phyloP scores from a whole-genome alignment of 1,140 invertebrate species.

The Luehdorfia chinensis region DNA sequence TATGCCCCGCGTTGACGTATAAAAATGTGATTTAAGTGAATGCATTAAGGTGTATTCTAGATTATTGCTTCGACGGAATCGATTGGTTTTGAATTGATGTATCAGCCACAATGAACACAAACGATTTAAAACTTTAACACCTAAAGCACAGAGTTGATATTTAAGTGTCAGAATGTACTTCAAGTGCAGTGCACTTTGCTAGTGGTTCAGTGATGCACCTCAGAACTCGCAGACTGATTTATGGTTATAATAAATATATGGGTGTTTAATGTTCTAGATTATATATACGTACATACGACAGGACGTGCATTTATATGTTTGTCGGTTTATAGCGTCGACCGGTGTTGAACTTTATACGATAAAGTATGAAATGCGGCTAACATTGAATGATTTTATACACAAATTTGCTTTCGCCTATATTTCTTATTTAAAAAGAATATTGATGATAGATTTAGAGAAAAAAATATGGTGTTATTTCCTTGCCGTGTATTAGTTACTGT shows the following conservation, averaged over 20 bases:
- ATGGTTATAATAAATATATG: conserved; percentile 65
- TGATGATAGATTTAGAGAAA: no score
- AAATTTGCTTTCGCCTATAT: no score
- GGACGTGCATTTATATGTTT: conserved; percentile 1
- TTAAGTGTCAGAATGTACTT: conserved; percentile 10
- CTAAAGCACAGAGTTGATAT: conserved; percentile 15
- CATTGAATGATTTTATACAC: no score
- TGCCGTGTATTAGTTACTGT: no score
- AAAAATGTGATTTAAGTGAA: conserved; percentile 43
- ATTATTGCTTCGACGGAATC: conserved; percentile 23
- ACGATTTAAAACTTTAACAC: conserved; percentile 15
- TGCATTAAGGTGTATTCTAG: conserved; percentile 39
- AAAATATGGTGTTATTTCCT: no score
- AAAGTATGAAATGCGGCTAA: no score
- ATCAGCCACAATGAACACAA: background rate
- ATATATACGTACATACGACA: conserved; percentile 17
- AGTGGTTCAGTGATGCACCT: conserved; percentile 53
- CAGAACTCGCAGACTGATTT: conserved; percentile 56
- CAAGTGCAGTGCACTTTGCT: conserved; percentile 57
- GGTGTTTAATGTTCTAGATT: conserved; percentile 56
- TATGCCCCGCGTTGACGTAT: conserved; percentile 22
- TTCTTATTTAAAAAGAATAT: no score
- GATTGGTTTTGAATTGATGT: conserved; percentile 16
- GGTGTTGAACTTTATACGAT: no score
- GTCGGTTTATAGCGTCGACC: no score